These are phyloP conservation scores for Drosophila mayaguana DNA, from an alignment of 2,888 invertebrate genomes.

Conservation along the genomic window DNA sequence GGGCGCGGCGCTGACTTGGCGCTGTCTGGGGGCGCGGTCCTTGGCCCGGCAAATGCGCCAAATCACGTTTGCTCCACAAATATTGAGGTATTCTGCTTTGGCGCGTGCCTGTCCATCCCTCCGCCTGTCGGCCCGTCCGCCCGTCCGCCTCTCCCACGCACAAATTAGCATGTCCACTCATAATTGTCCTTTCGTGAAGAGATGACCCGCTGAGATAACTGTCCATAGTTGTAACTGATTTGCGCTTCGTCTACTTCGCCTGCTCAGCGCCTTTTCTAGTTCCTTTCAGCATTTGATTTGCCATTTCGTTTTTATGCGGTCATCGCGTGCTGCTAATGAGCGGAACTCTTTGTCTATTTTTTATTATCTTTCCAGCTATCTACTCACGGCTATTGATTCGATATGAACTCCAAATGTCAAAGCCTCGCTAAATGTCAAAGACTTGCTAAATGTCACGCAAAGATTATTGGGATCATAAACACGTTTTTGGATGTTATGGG, in stretches of 20 bases:
- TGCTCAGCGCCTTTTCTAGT: constrained; percentile 20
- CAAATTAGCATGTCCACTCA: constrained; percentile 83
- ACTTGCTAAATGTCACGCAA: constrained; percentile 2
- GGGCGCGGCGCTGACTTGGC: constrained; percentile 43
- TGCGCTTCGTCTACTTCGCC: constrained; percentile 40
- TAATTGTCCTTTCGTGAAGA: constrained; percentile 82
- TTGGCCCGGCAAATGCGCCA: constrained; percentile 66
- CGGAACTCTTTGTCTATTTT: constrained; percentile 26
- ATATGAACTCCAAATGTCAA: constrained; percentile 2
- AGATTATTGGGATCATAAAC: not conserved
- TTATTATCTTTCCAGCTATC: constrained; percentile 4
- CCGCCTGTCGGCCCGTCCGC: constrained; percentile 34
- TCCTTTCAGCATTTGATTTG: constrained; percentile 68
- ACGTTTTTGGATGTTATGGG: not conserved
- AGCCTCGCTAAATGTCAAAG: constrained; percentile 9
- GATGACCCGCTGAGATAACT: constrained; percentile 83
- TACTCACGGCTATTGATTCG: constrained; percentile 37
- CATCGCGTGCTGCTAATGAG: constrained; percentile 79
- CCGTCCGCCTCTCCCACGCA: constrained; percentile 58
- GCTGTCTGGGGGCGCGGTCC: constrained; percentile 58
- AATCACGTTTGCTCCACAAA: constrained; percentile 80
- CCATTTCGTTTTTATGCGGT: constrained; percentile 69
- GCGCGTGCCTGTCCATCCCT: constrained; percentile 46
- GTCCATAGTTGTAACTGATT: constrained; percentile 82
- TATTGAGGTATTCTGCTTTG: constrained; percentile 83